Evolutionary conservation across 2,797 vertebrate species (phyloP).

Genomic region (Peromyscus eremicus): DNA sequence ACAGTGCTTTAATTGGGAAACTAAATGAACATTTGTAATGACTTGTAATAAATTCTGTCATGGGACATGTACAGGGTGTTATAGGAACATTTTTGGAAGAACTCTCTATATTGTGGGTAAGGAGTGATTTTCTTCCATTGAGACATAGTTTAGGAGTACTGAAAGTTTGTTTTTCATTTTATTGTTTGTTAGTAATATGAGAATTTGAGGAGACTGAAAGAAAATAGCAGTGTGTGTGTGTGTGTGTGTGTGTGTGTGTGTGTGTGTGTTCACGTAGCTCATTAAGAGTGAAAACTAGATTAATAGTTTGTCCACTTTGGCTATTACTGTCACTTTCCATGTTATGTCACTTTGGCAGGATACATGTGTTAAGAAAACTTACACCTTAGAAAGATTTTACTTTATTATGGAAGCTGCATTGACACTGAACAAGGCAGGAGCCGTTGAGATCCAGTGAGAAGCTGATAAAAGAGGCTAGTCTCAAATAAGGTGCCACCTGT

Average conservation of each 20-base stretch:
- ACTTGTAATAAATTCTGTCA: background rate
- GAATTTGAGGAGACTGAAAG: background rate
- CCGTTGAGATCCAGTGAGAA: background rate
- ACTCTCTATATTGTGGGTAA: background rate
- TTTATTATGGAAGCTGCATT: background rate
- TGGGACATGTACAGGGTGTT: background rate
- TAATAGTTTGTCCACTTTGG: background rate
- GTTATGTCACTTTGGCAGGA: constrained; percentile 17
- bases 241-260: background rate
- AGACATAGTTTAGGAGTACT: background rate
- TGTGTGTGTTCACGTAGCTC: background rate
- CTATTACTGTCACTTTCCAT: background rate
- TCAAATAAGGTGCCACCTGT: background rate
- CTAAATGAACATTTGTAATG: constrained; percentile 29
- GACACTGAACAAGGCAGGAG: background rate
- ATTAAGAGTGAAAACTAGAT: background rate
- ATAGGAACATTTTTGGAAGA: background rate
- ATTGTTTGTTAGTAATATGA: background rate
- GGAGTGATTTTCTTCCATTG: background rate
- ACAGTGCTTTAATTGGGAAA: background rate
- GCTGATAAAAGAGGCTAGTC: background rate
- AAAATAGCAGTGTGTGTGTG: background rate
- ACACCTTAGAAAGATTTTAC: background rate
- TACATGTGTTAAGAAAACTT: constrained; percentile 4
- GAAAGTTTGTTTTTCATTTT: background rate